Percentiles rank a stretch among this genome's conserved stretches.
These are phyloP conservation scores for Myotis planiceps DNA, from an alignment of 2,797 vertebrate species.

Conservation along the genomic window DNA sequence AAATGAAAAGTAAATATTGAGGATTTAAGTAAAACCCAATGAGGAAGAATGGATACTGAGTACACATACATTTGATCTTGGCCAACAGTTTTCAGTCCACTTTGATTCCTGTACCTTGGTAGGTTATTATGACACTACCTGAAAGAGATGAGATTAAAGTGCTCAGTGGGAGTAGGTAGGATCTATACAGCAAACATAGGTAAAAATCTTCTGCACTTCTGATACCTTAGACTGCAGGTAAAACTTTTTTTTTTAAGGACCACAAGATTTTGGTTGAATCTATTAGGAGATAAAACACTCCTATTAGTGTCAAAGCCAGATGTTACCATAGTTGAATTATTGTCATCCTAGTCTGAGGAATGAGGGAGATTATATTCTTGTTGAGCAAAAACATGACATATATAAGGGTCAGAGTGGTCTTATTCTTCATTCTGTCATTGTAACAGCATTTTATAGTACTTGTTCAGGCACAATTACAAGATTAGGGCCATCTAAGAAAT, in stretches of 20 bases:
- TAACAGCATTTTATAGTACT: not conserved
- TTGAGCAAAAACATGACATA: not conserved
- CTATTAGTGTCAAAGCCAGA: not conserved
- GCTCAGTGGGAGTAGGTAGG: not conserved
- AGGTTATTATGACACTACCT: not conserved
- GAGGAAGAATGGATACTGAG: not conserved
- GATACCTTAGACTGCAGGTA: not conserved
- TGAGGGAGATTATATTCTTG: not conserved
- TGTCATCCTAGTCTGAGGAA: not conserved
- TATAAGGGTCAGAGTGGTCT: not conserved
- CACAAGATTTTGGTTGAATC: not conserved
- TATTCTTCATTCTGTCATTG: not conserved
- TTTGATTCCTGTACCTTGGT: not conserved
- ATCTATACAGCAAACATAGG: not conserved
- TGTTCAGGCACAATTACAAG: not conserved
- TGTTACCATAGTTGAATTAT: not conserved
- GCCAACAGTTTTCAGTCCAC: not conserved
- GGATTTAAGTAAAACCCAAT: conserved; percentile 26
- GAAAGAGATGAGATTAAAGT: not conserved
- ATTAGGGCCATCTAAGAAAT: conserved; percentile 39
- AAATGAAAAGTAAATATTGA: conserved; percentile 11
- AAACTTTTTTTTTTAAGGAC: not conserved
- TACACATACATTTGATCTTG: not conserved
- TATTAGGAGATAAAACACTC: not conserved
- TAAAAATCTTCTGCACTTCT: not conserved